Evolutionary conservation across 1,140 invertebrate species (phyloP).

Genomic region (Drosophila azteca): DNA sequence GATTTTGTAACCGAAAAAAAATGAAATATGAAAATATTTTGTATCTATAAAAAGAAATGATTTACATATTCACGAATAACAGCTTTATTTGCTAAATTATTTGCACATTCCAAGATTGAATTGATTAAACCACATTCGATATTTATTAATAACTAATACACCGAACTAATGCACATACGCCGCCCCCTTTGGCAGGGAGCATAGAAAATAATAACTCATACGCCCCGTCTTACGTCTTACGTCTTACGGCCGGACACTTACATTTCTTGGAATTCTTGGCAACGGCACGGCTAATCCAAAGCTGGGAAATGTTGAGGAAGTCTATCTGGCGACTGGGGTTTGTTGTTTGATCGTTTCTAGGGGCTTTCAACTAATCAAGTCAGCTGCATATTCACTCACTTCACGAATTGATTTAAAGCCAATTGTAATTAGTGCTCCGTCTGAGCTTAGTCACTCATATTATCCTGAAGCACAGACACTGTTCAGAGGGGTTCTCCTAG

Average conservation of each 20-base stretch:
- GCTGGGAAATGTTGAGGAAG: slow-evolving; percentile 16
- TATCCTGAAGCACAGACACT: slow-evolving; percentile 31
- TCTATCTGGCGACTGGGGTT: slow-evolving; percentile 2
- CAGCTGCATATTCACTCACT: slow-evolving; percentile 46
- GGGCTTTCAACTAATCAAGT: slow-evolving; percentile 11
- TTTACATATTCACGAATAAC: no score
- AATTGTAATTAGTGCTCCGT: slow-evolving; percentile 12
- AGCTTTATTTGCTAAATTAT: no score
- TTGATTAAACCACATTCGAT: slow-evolving; percentile 28
- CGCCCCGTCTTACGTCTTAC: slow-evolving; percentile 25
- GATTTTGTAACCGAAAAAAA: no score
- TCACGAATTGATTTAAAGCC: slow-evolving; percentile 32
- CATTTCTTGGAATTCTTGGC: slow-evolving; percentile 29
- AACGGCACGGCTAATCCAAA: slow-evolving; percentile 52
- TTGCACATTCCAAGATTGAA: slow-evolving; percentile 9
- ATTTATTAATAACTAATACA: slow-evolving; percentile 12
- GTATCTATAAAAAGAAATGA: no score
- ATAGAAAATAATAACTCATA: slow-evolving; percentile 32
- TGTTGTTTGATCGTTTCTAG: slow-evolving; percentile 2
- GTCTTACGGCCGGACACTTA: slow-evolving; percentile 22
- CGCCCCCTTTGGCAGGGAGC: slow-evolving; percentile 20
- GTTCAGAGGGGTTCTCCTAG: slow-evolving; percentile 5
- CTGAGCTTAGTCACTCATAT: slow-evolving; percentile 19
- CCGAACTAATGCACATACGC: slow-evolving; percentile 38
- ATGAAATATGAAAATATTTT: no score